A percentile compares a stretch with the other conserved stretches of the same genome.
These are phyloP conservation scores for Lasiommata megera DNA, from an alignment of 2,888 invertebrate species.

Conservation along the genomic window DNA sequence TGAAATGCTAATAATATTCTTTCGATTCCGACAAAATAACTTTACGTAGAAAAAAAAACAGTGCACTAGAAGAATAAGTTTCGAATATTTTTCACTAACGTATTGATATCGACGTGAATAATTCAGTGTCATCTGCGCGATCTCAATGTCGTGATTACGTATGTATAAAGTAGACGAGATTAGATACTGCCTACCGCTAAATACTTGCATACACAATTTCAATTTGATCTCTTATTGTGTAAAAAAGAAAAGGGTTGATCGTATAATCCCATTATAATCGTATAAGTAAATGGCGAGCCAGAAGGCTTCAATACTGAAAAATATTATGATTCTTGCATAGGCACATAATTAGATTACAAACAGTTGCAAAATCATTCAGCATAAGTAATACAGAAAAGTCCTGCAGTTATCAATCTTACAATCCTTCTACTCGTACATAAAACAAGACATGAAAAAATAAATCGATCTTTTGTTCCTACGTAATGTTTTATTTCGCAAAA, in stretches of 20 bases:
- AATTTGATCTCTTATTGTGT: background rate
- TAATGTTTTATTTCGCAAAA: too few species aligned
- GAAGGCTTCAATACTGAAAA: background rate
- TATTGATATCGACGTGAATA: slow-evolving; percentile 41
- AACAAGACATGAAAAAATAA: background rate
- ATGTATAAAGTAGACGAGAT: slow-evolving; percentile 23
- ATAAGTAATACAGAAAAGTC: background rate
- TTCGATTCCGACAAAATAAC: background rate
- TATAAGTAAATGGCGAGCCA: too few species aligned
- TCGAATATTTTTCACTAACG: background rate
- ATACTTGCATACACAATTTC: background rate
- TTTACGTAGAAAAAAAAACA: background rate
- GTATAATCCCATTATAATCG: too few species aligned
- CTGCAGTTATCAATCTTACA: too few species aligned
- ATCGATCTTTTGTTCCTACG: too few species aligned
- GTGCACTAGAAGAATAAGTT: slow-evolving; percentile 1
- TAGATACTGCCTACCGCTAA: too few species aligned
- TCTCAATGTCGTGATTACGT: slow-evolving; percentile 31
- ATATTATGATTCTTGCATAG: background rate
- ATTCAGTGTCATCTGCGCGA: slow-evolving; percentile 39
- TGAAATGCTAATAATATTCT: background rate
- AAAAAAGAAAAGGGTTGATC: background rate
- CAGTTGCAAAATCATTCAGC: background rate
- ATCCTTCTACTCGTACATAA: background rate
- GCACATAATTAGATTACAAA: slow-evolving; percentile 2